A percentile compares a stretch with the other conserved stretches of the same genome.
These are phyloP conservation scores for Lycopodina hypogea DNA, from an alignment of 37 sponge, comb jelly and placozoan genomes.

Conservation along the genomic window DNA sequence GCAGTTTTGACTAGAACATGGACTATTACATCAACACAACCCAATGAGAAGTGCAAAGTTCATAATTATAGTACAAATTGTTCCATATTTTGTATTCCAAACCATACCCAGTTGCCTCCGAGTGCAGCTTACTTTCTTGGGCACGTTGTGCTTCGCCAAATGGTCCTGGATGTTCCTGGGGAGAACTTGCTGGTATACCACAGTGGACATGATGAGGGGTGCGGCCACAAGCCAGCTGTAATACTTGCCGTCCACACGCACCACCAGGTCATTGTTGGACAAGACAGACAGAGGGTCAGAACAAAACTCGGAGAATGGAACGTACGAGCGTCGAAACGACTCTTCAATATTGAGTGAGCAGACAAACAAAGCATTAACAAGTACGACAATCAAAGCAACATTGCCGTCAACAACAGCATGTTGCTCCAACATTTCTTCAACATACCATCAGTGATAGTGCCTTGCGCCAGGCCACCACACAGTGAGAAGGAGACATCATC, in stretches of 20 bases:
- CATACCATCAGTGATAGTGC: slow-evolving; percentile 40
- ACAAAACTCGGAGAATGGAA: slow-evolving; percentile 67
- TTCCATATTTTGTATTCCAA: too few relatives aligned
- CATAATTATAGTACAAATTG: too few relatives aligned
- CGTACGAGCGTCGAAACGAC: slow-evolving; percentile 36
- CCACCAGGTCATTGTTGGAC: slow-evolving; percentile 64
- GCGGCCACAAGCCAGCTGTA: slow-evolving; percentile 80
- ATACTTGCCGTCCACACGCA: slow-evolving; percentile 64
- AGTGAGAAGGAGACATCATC: slow-evolving; percentile 56
- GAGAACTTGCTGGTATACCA: slow-evolving; percentile 62
- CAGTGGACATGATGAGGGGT: slow-evolving; percentile 75
- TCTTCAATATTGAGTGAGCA: slow-evolving; percentile 23
- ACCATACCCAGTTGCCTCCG: too few relatives aligned
- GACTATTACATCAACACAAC: too few relatives aligned
- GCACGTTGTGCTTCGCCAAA: slow-evolving; percentile 39
- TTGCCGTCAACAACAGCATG: not conserved
- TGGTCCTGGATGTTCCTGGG: slow-evolving; percentile 43
- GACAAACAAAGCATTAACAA: too few relatives aligned
- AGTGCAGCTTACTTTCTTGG: slow-evolving; percentile 47
- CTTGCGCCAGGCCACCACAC: slow-evolving; percentile 66
- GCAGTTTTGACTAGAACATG: too few relatives aligned
- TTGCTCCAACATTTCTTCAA: not conserved
- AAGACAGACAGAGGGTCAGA: slow-evolving; percentile 34
- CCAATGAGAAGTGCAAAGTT: too few relatives aligned
- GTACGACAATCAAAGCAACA: too few relatives aligned